Evolutionary conservation across 2,797 vertebrate species (phyloP).

Genomic region (Craterocephalus amniculus): DNA sequence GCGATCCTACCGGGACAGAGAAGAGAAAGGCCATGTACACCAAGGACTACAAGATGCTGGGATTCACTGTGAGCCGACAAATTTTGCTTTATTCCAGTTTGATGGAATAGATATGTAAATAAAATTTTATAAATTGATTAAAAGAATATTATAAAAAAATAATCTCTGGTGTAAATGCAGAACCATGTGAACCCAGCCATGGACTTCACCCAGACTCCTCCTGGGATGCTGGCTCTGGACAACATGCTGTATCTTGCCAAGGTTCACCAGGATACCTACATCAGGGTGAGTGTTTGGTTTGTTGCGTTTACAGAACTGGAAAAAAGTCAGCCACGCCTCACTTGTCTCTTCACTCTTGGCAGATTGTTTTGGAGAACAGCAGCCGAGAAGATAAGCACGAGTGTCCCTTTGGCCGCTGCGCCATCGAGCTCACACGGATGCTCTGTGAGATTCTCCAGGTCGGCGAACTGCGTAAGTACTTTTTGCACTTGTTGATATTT

Average conservation of each 20-base stretch:
- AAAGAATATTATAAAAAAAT: no score
- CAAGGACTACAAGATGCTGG: constrained; percentile 99
- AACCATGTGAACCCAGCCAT: constrained; percentile 96
- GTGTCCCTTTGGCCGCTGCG: constrained; percentile 96
- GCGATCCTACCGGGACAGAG: constrained; percentile 90
- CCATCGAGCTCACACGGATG: constrained; percentile 96
- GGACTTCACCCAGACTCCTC: constrained; percentile 98
- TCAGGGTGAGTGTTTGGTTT: constrained; percentile 84
- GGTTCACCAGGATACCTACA: constrained; percentile 96
- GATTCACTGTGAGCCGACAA: constrained; percentile 89
- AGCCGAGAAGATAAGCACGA: constrained; percentile 97
- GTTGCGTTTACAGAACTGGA: neutral
- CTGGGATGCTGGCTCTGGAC: constrained; percentile 96
- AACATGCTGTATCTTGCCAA: constrained; percentile 98
- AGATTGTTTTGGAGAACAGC: constrained; percentile 95
- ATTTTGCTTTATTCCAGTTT: neutral
- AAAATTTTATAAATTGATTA: neutral
- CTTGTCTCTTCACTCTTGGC: constrained; percentile 3
- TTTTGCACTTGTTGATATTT: neutral
- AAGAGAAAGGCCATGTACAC: constrained; percentile 97
- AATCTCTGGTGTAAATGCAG: constrained; percentile 70
- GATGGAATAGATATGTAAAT: neutral
- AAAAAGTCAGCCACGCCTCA: constrained; percentile 10
- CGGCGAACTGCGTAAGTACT: constrained; percentile 93
- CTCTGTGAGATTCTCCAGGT: constrained; percentile 98